These are phyloP conservation scores for Ormyrus nitidulus DNA, from an alignment of 2,888 invertebrate genomes.

Conservation along the genomic window DNA sequence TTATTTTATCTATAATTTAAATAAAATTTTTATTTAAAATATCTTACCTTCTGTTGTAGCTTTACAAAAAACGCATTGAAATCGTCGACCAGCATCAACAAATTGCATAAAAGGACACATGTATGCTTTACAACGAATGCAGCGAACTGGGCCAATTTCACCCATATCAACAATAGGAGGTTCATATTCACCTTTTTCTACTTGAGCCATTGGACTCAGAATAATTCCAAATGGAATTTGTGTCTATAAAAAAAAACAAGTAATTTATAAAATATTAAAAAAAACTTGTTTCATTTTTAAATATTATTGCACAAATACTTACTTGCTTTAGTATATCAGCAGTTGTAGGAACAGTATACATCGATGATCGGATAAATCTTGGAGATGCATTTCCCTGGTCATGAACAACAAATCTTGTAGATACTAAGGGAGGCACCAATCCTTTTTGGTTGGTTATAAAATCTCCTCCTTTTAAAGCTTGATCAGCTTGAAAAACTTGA, in stretches of 20 bases:
- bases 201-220: conserved; percentile 91
- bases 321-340: conserved; percentile 94
- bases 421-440: conserved; percentile 93
- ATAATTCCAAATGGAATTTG: conserved; percentile 95
- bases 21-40: background rate
- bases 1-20: background rate
- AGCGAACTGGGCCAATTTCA: conserved; percentile 94
- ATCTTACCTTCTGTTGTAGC: conserved; percentile 91
- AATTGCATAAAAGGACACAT: conserved; percentile 99
- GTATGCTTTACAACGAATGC: conserved; percentile 98
- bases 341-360: conserved; percentile 97
- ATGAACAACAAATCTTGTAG: conserved; percentile 93
- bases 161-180: conserved; percentile 95
- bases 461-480: conserved; percentile 85
- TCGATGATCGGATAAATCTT: conserved; percentile 90
- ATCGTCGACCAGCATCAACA: conserved; percentile 96
- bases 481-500: conserved; percentile 95
- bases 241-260: conserved; percentile 75
- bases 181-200: conserved; percentile 82
- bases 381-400: conserved; percentile 93
- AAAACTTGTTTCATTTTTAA: background rate
- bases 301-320: conserved; percentile 16
- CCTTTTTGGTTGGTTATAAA: conserved; percentile 94
- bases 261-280: too few species aligned
- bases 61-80: conserved; percentile 97